These are phyloP conservation scores for Heptranchias perlo DNA, from an alignment of 2,113 vertebrate genomes.

Conservation along the genomic window DNA sequence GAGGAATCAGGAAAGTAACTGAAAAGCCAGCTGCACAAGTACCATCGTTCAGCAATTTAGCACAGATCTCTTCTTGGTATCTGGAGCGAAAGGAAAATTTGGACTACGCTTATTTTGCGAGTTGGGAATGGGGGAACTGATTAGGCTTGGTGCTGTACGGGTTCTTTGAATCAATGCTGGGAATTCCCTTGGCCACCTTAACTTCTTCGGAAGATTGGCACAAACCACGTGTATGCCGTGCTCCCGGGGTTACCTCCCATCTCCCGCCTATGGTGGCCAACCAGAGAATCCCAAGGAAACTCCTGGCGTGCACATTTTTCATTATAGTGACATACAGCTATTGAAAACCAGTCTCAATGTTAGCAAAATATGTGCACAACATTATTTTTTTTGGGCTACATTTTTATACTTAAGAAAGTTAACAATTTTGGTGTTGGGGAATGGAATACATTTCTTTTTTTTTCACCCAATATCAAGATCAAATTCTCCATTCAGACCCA, in stretches of 20 bases:
- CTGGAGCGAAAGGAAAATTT: neutral
- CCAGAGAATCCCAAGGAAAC: too few relatives aligned
- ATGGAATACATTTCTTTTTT: neutral
- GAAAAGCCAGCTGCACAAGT: neutral
- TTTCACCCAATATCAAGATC: neutral
- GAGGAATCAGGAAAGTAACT: neutral
- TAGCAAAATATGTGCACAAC: neutral
- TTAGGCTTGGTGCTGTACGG: neutral
- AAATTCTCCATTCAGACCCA: neutral
- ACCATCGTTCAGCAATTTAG: neutral
- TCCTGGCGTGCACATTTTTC: too few relatives aligned
- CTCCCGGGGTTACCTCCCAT: too few relatives aligned
- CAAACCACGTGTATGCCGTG: neutral
- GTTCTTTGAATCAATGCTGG: neutral
- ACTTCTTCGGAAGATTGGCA: neutral
- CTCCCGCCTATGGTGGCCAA: too few relatives aligned
- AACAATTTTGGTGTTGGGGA: neutral
- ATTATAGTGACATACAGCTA: too few relatives aligned
- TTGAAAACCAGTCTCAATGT: neutral
- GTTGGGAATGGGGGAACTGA: neutral
- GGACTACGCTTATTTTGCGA: neutral
- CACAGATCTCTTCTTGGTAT: neutral
- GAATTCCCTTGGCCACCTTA: neutral
- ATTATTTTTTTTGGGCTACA: neutral
- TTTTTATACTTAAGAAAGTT: neutral